These are phyloP conservation scores for Apis florea DNA, from an alignment of 1,140 invertebrate species.

Conservation along the genomic window DNA sequence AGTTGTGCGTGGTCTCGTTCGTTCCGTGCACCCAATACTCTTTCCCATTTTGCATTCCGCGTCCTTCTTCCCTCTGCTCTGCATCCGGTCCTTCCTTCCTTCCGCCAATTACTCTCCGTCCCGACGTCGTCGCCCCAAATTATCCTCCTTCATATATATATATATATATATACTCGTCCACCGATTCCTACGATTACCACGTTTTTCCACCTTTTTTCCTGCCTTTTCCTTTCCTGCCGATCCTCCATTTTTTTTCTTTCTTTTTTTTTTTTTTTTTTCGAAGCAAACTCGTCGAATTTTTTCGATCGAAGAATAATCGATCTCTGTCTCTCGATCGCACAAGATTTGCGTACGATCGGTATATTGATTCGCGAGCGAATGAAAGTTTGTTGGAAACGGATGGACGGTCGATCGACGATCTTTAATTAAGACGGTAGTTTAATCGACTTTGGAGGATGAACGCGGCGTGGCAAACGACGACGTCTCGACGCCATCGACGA, in stretches of 20 bases:
- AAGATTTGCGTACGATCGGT: too few relatives aligned
- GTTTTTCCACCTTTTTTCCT: background rate
- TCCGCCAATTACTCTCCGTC: slow-evolving; percentile 65
- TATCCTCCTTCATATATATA: slow-evolving; percentile 58
- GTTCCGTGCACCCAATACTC: slow-evolving; percentile 60
- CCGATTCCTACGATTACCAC: slow-evolving; percentile 26
- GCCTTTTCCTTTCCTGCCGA: slow-evolving; percentile 1
- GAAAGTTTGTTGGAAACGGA: too few relatives aligned
- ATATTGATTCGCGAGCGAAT: background rate
- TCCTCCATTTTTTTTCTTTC: background rate
- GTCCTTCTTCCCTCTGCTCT: slow-evolving; percentile 17
- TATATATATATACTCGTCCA: too few relatives aligned
- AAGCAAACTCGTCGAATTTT: too few relatives aligned
- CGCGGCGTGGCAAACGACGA: background rate
- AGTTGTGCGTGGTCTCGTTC: slow-evolving; percentile 72
- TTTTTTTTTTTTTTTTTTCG: too few relatives aligned
- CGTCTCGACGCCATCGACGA: slow-evolving; percentile 51
- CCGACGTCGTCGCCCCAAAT: slow-evolving; percentile 58
- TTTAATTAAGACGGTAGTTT: slow-evolving; percentile 36
- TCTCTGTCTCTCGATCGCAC: too few relatives aligned
- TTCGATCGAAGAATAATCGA: too few relatives aligned
- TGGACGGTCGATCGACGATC: background rate
- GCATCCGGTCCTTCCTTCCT: slow-evolving; percentile 61
- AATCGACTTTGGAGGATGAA: slow-evolving; percentile 38
- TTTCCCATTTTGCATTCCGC: slow-evolving; percentile 47